Percentiles rank a stretch among this genome's conserved stretches.
Evolutionary conservation across 37 sponge, comb jelly and placozoan genomes (phyloP).

Genomic region (Spongilla lacustris): DNA sequence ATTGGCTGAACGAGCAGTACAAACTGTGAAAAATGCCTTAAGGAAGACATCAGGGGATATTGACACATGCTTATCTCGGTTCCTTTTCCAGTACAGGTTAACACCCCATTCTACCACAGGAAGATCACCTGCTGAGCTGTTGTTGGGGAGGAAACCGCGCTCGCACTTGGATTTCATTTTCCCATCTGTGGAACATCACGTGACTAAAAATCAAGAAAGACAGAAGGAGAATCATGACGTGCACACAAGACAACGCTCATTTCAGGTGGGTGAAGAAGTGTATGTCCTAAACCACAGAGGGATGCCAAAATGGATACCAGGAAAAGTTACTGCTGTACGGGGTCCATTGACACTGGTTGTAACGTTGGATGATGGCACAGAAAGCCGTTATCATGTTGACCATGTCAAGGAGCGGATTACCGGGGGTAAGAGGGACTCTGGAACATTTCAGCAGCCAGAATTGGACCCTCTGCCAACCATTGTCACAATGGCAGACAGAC

Average conservation of each 20-base stretch:
- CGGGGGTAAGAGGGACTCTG: no score
- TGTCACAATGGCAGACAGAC: no score
- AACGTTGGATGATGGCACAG: no score
- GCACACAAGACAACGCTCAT: constrained; percentile 6
- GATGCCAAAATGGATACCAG: not conserved
- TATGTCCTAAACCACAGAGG: not conserved
- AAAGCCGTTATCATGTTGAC: no score
- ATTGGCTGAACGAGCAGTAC: constrained; percentile 17
- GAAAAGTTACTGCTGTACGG: not conserved
- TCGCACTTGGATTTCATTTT: constrained; percentile 8
- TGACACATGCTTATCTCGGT: constrained; percentile 1
- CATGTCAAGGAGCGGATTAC: no score
- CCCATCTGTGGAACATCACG: not conserved
- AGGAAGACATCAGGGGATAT: constrained; percentile 1
- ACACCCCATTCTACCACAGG: constrained; percentile 25
- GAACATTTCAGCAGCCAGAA: no score
- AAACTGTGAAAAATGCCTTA: constrained; percentile 5
- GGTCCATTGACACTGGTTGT: not conserved
- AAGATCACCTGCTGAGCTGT: constrained; percentile 5
- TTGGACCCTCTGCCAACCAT: no score
- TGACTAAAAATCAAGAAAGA: constrained; percentile 3
- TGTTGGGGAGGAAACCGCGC: not conserved
- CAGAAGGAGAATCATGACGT: constrained; percentile 4
- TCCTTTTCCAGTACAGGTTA: constrained; percentile 19
- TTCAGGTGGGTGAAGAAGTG: constrained; percentile 3